phyloP scores from a whole-genome alignment of 2,113 vertebrate species.

The Corythoichthys haematopterus region DNA sequence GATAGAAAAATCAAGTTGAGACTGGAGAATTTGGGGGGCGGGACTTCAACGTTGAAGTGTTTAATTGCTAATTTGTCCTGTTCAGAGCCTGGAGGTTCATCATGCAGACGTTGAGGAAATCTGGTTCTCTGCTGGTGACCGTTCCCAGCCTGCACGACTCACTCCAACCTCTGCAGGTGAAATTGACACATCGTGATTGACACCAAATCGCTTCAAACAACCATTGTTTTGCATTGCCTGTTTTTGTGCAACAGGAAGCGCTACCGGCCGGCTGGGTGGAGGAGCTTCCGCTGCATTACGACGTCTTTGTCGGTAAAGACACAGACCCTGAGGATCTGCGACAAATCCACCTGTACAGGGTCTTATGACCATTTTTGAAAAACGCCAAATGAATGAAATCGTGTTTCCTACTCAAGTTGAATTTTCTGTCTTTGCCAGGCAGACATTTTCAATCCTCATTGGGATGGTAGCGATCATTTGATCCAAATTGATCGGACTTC shows the following conservation, averaged over 20 bases:
- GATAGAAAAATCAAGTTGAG: too few relatives aligned
- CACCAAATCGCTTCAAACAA: not conserved
- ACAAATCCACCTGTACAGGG: slow-evolving; percentile 87
- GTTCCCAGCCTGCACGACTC: slow-evolving; percentile 83
- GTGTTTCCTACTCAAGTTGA: too few relatives aligned
- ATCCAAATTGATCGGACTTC: too few relatives aligned
- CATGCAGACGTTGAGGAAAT: slow-evolving; percentile 74
- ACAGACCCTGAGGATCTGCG: slow-evolving; percentile 76
- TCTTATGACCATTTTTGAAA: slow-evolving; percentile 38
- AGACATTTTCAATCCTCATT: too few relatives aligned
- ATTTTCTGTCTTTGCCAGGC: too few relatives aligned
- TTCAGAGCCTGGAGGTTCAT: slow-evolving; percentile 84
- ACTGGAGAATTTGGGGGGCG: too few relatives aligned
- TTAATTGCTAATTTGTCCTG: not conserved
- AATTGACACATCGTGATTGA: not conserved
- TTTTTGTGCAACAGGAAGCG: slow-evolving; percentile 57
- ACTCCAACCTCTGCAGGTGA: slow-evolving; percentile 77
- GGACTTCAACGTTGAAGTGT: not conserved
- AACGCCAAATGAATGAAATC: too few relatives aligned
- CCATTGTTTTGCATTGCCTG: not conserved
- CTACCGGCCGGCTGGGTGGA: slow-evolving; percentile 79
- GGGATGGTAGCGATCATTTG: too few relatives aligned
- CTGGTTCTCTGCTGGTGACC: slow-evolving; percentile 80
- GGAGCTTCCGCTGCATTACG: slow-evolving; percentile 78
- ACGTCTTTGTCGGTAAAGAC: slow-evolving; percentile 73